Base-by-base conservation (phyloP, 1,140 invertebrate genomes). In the Dendrolimus punctatus region DNA sequence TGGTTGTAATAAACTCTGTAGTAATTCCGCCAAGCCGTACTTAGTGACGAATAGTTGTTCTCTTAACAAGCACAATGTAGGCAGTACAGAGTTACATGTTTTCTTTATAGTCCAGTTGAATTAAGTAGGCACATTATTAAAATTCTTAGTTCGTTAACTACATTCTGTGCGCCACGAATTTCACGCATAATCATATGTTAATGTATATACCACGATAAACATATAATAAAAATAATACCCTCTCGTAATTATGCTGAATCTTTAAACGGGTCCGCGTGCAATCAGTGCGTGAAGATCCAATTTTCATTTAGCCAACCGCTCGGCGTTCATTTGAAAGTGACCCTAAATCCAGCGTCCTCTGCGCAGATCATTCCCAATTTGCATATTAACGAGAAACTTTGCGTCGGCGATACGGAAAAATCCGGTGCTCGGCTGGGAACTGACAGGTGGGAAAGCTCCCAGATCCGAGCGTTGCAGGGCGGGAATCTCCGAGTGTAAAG, bases 371-470 rank as follows among this genome's bases (percentile, higher is more conserved):
- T 71, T 78, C 67, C 77, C 76, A 77, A 81, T 81, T 81, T 81
- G 73, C 78, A 81, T 81, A 79, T 74, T 81, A 81, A 81, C 76
- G 73, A 81, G 78, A 81, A 77, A 81, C 74, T 81, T 74, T 79
- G 78, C 74, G 74, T 77, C 69, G 66, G 60, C 58, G 64, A 67
- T 72, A 70, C 64, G 68, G 73, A 79, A 81, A 79, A 81, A 81
- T 74, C 68, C 60, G 56, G 57, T 66, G 68, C 64, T 60, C 60
- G 67, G 67, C 60, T 81, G 78, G 58, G 78, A 81, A 68, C 64
- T 51, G 62, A 52, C 78, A 81, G 72, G 72, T 81, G 78, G 64
- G 23, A 3, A 23, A 23, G 23, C 23, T 23, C 23, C 23, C 23
- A 23, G 23, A 23, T 52, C 10, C 23, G 41, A 57, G 42, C 47